These are phyloP conservation scores for Heliconius hewitsoni DNA, from an alignment of 1,140 invertebrate species.

Conservation along the genomic window DNA sequence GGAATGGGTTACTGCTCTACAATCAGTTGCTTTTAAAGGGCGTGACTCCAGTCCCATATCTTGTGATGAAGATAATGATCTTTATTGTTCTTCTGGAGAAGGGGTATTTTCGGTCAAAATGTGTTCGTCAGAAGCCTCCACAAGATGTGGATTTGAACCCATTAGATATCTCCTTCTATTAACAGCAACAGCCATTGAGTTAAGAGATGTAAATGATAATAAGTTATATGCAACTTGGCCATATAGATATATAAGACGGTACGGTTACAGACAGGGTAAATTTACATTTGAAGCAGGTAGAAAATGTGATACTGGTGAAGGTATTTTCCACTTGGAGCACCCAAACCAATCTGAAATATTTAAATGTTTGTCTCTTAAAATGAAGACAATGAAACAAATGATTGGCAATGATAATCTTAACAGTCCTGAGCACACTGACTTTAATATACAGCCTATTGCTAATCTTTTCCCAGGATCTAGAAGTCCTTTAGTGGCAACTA, in stretches of 20 bases:
- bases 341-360: slow-evolving; percentile 91
- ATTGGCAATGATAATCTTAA: slow-evolving; percentile 85
- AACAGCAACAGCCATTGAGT: slow-evolving; percentile 87
- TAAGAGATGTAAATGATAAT: slow-evolving; percentile 85
- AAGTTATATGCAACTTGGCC: slow-evolving; percentile 91
- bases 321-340: slow-evolving; percentile 90
- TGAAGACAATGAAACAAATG: slow-evolving; percentile 92
- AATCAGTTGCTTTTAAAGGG: slow-evolving; percentile 91
- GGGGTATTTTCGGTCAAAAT: slow-evolving; percentile 90
- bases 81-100: slow-evolving; percentile 91
- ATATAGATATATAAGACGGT: slow-evolving; percentile 91
- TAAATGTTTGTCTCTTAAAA: slow-evolving; percentile 88
- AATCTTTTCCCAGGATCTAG: slow-evolving; percentile 89
- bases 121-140: slow-evolving; percentile 89
- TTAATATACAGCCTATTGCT: slow-evolving; percentile 86
- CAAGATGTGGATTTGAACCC: slow-evolving; percentile 86
- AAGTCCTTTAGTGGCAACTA: slow-evolving; percentile 86
- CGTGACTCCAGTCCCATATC: slow-evolving; percentile 82
- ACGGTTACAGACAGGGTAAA: slow-evolving; percentile 90
- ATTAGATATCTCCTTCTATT: slow-evolving; percentile 88
- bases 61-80: slow-evolving; percentile 92
- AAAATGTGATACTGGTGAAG: slow-evolving; percentile 93
- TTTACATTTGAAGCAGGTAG: slow-evolving; percentile 95
- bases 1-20: slow-evolving; percentile 89
- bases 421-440: slow-evolving; percentile 86